Conservation (phyloP, 2,797 vertebrate genomes). For the Astyanax mexicanus region DNA sequence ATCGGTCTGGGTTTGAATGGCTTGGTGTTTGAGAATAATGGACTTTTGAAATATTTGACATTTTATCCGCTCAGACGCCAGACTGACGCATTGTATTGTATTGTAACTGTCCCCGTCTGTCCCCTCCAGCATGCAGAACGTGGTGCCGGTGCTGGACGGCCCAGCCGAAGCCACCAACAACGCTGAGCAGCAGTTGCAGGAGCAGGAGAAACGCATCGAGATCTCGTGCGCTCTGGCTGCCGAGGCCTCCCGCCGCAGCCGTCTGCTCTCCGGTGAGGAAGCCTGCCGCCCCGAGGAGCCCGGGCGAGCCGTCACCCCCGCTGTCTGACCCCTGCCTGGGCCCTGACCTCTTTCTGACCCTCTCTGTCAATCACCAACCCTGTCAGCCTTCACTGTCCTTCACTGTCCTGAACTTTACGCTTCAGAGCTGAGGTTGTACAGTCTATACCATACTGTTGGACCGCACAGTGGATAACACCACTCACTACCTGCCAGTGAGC, state of each 20-base stretch:
- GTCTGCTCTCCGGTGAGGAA: conserved; percentile 93
- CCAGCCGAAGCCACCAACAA: conserved; percentile 80
- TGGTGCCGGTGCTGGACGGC: conserved; percentile 89
- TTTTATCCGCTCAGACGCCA: too few species aligned
- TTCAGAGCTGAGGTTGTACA: conserved; percentile 58
- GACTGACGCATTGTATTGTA: too few species aligned
- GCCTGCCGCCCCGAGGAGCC: conserved; percentile 61
- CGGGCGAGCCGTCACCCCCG: conserved; percentile 44
- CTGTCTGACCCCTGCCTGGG: conserved; percentile 36
- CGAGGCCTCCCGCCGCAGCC: conserved; percentile 92
- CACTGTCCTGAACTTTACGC: conserved; percentile 45
- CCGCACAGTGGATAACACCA: too few species aligned
- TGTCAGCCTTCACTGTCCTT: conserved; percentile 44
- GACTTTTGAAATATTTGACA: too few species aligned
- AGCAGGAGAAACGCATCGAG: conserved; percentile 97
- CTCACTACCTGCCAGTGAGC: too few species aligned
- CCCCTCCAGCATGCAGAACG: conserved; percentile 88
- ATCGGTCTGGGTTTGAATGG: too few species aligned
- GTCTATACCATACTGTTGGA: too few species aligned
- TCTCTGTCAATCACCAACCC: conserved; percentile 40
- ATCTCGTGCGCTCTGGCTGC: conserved; percentile 94
- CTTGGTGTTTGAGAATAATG: too few species aligned
- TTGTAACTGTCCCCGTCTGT: background rate
- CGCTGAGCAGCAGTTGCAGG: conserved; percentile 90
- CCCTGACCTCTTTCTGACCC: conserved; percentile 27